Conservation (phyloP, 2,888 invertebrate genomes). For the Oligia strigilis region DNA sequence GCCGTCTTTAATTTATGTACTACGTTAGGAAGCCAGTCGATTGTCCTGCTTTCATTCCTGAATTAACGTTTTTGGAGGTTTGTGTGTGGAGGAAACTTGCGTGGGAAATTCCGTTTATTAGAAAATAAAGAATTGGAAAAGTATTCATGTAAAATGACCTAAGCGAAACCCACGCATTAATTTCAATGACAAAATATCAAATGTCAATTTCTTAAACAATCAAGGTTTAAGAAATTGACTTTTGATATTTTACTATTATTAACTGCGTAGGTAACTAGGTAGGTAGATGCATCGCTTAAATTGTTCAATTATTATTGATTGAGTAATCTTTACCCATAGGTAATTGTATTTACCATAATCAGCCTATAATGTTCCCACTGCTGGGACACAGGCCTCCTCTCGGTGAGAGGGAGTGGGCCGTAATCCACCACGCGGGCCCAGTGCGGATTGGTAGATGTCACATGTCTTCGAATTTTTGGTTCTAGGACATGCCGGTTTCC, state of each 20-base stretch:
- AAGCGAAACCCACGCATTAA: background rate
- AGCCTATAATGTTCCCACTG: no score
- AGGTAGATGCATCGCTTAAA: background rate
- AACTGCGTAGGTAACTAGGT: no score
- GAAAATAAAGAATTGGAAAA: background rate
- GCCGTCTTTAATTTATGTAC: slow-evolving; percentile 68
- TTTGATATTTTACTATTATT: background rate
- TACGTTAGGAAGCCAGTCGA: slow-evolving; percentile 58
- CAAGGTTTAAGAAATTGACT: background rate
- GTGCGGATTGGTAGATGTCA: no score
- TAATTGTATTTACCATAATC: no score
- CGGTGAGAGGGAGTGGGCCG: no score
- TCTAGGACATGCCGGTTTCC: no score
- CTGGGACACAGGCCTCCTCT: no score
- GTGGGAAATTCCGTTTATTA: slow-evolving; percentile 6
- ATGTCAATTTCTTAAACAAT: no score
- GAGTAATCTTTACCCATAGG: background rate
- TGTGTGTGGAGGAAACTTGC: slow-evolving; percentile 24
- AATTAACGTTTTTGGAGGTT: slow-evolving; percentile 50
- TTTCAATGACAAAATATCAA: background rate
- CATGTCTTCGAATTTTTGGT: no score
- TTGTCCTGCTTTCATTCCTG: slow-evolving; percentile 65
- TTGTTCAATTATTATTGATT: background rate
- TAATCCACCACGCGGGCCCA: no score
- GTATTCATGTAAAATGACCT: background rate